phyloP scores from a whole-genome alignment of 2,888 invertebrate genomes.

The Alloplasta piceator region DNA sequence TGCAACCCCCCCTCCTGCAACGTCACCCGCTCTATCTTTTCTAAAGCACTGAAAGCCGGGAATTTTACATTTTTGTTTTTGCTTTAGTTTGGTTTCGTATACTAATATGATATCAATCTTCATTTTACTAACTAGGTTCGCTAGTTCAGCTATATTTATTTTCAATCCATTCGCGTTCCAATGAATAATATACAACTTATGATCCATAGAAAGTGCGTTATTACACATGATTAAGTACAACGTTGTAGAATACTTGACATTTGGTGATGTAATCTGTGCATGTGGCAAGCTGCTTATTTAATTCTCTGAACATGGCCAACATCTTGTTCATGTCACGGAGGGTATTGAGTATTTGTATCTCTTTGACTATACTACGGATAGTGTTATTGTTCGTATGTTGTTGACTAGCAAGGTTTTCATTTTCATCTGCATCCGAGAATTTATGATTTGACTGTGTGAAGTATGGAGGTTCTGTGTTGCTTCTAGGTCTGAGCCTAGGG shows the following conservation, averaged over 20 bases:
- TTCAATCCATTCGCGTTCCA: constrained; percentile 40
- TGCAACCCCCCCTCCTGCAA: constrained; percentile 11
- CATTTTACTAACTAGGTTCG: background rate
- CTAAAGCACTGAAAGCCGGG: constrained; percentile 15
- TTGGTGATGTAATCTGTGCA: background rate
- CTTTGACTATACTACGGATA: background rate
- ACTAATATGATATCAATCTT: constrained; percentile 20
- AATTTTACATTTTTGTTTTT: constrained; percentile 15
- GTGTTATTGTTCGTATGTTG: background rate
- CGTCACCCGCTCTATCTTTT: constrained; percentile 20
- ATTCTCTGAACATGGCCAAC: constrained; percentile 22
- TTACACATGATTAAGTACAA: constrained; percentile 15
- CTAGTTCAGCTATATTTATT: background rate
- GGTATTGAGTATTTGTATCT: constrained; percentile 2
- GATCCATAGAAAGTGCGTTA: background rate
- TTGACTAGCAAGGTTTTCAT: too few relatives aligned
- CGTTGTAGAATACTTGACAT: constrained; percentile 22
- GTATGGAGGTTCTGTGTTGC: too few relatives aligned
- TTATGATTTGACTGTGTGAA: too few relatives aligned
- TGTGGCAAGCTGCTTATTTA: background rate
- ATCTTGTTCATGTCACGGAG: constrained; percentile 13
- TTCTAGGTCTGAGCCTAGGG: too few relatives aligned
- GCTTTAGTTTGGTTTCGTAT: constrained; percentile 30
- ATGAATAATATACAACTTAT: background rate
- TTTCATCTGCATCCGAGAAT: too few relatives aligned